Conservation (phyloP, 2,888 invertebrate species). For the Lomographa bimaculata region DNA sequence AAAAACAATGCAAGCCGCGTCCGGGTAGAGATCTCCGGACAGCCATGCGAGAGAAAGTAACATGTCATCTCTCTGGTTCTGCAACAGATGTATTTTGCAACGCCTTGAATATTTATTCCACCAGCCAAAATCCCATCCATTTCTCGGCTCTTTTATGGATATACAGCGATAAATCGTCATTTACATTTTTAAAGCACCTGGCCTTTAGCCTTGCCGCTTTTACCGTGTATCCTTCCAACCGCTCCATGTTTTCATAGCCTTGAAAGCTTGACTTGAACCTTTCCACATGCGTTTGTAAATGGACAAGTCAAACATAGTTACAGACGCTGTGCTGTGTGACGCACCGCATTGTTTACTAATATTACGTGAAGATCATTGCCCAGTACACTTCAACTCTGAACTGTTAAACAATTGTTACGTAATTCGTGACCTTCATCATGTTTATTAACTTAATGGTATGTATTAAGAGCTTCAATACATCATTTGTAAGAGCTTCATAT, state of each 20-base stretch:
- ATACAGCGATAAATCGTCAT: constrained; percentile 43
- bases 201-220: constrained; percentile 42
- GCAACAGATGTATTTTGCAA: constrained; percentile 55
- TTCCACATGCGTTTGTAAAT: constrained; percentile 25
- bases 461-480: constrained; percentile 29
- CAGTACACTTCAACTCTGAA: constrained; percentile 8
- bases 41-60: constrained; percentile 64
- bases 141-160: constrained; percentile 38
- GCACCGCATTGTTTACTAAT: constrained; percentile 35
- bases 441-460: constrained; percentile 24
- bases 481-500: constrained; percentile 37
- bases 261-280: constrained; percentile 14
- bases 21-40: constrained; percentile 61
- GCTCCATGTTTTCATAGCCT: constrained; percentile 10
- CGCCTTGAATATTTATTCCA: constrained; percentile 56
- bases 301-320: constrained; percentile 27
- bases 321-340: constrained; percentile 23
- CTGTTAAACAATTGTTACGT: constrained; percentile 29
- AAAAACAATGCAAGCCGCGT: constrained; percentile 70
- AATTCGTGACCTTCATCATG: constrained; percentile 35
- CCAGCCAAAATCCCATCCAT: constrained; percentile 39
- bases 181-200: constrained; percentile 42
- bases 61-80: constrained; percentile 54
- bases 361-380: constrained; percentile 22
- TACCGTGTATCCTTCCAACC: constrained; percentile 21